These are phyloP conservation scores for Drosophila santomea DNA, from an alignment of 1,140 invertebrate genomes.

Conservation along the genomic window DNA sequence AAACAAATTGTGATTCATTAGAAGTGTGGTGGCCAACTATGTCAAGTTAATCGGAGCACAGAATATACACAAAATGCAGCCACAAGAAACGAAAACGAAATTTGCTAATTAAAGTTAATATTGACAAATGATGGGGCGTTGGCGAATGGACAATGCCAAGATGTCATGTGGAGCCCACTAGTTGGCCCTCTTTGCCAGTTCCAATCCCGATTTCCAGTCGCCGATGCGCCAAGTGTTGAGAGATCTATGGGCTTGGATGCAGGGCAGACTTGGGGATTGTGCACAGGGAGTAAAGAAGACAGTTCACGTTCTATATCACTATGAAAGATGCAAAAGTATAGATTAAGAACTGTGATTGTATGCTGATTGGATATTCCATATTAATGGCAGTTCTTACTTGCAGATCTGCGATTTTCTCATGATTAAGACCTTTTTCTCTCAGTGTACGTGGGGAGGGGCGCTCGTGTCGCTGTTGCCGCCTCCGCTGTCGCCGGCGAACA, in stretches of 20 bases:
- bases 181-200: slow-evolving; percentile 23
- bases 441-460: slow-evolving; percentile 10
- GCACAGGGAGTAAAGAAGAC: neutral
- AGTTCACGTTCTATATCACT: too few relatives aligned
- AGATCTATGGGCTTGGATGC: slow-evolving; percentile 64
- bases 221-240: slow-evolving; percentile 67
- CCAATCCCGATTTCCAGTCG: slow-evolving; percentile 21
- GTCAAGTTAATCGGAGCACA: slow-evolving; percentile 35
- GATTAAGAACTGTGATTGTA: too few relatives aligned
- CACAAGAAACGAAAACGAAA: slow-evolving; percentile 11
- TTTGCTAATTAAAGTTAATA: slow-evolving; percentile 82
- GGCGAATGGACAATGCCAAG: slow-evolving; percentile 68
- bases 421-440: neutral
- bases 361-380: too few relatives aligned
- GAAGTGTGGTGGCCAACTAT: slow-evolving; percentile 40
- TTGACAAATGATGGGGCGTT: slow-evolving; percentile 78
- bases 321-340: too few relatives aligned
- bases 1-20: slow-evolving; percentile 67
- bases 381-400: too few relatives aligned
- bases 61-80: slow-evolving; percentile 18
- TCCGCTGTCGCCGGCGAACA: slow-evolving; percentile 53
- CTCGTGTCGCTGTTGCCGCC: slow-evolving; percentile 72
- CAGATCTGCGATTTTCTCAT: too few relatives aligned
- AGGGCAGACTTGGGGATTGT: slow-evolving; percentile 9
- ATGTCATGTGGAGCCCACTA: slow-evolving; percentile 47